Evolutionary conservation across 2,113 vertebrate species (phyloP).

Genomic region (Okapia johnstoni): DNA sequence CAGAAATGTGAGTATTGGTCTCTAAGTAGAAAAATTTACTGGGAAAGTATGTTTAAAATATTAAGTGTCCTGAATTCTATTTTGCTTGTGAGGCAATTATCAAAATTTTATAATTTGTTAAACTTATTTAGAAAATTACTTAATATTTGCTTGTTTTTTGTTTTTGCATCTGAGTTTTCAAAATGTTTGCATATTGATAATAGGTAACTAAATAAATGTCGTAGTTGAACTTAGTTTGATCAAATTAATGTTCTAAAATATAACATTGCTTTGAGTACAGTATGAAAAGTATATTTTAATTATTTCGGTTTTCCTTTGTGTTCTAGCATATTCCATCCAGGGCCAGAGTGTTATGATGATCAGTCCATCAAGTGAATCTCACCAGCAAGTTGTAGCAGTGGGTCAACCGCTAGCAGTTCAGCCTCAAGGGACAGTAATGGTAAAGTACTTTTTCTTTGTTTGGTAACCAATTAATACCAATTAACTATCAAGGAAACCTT

Average conservation of each 20-base stretch:
- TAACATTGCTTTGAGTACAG: neutral
- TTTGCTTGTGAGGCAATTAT: slow-evolving; percentile 33
- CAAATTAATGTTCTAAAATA: slow-evolving; percentile 21
- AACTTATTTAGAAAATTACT: neutral
- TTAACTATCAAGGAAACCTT: neutral
- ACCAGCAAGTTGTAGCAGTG: slow-evolving; percentile 98
- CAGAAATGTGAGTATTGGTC: neutral
- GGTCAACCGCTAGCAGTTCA: slow-evolving; percentile 95
- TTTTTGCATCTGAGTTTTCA: neutral
- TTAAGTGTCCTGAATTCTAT: neutral
- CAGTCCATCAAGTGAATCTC: slow-evolving; percentile 98
- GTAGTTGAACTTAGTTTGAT: neutral
- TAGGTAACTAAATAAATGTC: neutral
- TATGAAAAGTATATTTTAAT: slow-evolving; percentile 41
- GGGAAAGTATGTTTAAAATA: slow-evolving; percentile 18
- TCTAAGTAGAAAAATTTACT: slow-evolving; percentile 24
- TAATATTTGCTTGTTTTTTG: slow-evolving; percentile 4
- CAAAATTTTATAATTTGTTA: neutral
- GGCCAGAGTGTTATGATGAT: slow-evolving; percentile 97
- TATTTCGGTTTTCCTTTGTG: slow-evolving; percentile 44
- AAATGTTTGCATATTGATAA: neutral
- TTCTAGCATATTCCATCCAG: slow-evolving; percentile 95
- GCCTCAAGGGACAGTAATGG: slow-evolving; percentile 98
- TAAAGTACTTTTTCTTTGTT: slow-evolving; percentile 74
- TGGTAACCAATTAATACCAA: neutral